Evolutionary conservation across 2,888 invertebrate genomes (phyloP).

Genomic region (Lagria hirta): DNA sequence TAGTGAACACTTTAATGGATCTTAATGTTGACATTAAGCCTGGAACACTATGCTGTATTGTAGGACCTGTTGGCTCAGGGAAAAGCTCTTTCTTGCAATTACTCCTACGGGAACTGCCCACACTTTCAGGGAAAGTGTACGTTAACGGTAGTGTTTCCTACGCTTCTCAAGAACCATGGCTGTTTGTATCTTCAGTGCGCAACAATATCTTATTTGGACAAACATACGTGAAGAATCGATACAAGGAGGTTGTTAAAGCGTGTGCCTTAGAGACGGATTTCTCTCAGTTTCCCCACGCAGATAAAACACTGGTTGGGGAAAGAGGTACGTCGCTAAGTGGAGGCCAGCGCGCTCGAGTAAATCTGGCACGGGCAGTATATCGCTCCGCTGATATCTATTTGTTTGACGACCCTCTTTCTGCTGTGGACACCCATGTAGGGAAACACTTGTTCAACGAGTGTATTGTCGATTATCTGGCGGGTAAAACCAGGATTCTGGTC

Average conservation of each 20-base stretch:
- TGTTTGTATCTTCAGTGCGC: constrained; percentile 69
- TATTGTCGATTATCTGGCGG: constrained; percentile 58
- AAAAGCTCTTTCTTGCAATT: constrained; percentile 71
- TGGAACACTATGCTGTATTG: constrained; percentile 56
- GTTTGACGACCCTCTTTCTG: constrained; percentile 78
- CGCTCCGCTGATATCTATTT: constrained; percentile 75
- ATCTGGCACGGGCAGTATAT: constrained; percentile 76
- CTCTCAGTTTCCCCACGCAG: constrained; percentile 69
- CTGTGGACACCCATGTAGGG: constrained; percentile 77
- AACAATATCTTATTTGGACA: constrained; percentile 82
- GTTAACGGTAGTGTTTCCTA: constrained; percentile 68
- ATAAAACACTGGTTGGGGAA: constrained; percentile 77
- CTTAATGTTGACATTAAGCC: constrained; percentile 56
- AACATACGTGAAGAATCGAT: constrained; percentile 59
- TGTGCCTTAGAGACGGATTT: constrained; percentile 71
- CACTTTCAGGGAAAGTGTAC: constrained; percentile 61
- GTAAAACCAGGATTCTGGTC: constrained; percentile 74
- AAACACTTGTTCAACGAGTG: constrained; percentile 76
- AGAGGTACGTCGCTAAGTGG: constrained; percentile 77
- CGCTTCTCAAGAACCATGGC: constrained; percentile 81
- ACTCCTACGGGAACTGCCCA: constrained; percentile 70
- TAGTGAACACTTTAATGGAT: constrained; percentile 52
- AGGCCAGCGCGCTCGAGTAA: constrained; percentile 79
- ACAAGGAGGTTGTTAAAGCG: constrained; percentile 58
- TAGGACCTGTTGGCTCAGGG: constrained; percentile 66